phyloP scores from a whole-genome alignment of 2,797 vertebrate species.

The Enteromius afrohamiltoni region DNA sequence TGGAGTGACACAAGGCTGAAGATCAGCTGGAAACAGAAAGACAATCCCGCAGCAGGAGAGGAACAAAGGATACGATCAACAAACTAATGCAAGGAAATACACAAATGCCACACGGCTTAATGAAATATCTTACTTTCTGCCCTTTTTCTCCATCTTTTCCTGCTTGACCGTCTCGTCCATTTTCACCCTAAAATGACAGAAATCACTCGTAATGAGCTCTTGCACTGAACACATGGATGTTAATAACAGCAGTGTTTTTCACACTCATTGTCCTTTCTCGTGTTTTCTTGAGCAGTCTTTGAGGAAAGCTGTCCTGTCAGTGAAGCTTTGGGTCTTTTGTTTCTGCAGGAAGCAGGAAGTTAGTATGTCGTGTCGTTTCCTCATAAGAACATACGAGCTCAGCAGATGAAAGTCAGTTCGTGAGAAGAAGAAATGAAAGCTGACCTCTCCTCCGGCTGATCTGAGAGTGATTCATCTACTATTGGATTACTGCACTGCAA shows the following conservation, averaged over 20 bases:
- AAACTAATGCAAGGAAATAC: not conserved
- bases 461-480: not conserved
- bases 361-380: conserved; percentile 60
- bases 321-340: not conserved
- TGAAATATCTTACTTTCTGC: conserved; percentile 78
- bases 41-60: not conserved
- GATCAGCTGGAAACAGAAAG: not conserved
- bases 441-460: not conserved
- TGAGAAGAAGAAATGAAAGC: conserved; percentile 4
- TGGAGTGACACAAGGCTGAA: not conserved
- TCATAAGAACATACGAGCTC: conserved; percentile 58
- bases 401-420: not conserved
- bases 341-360: conserved; percentile 51
- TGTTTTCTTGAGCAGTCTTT: not conserved
- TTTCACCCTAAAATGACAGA: conserved; percentile 78
- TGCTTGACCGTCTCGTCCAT: conserved; percentile 81
- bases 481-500: conserved; percentile 8
- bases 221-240: not conserved
- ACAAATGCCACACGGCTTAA: not conserved
- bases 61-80: not conserved
- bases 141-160: conserved; percentile 84
- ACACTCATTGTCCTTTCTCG: not conserved
- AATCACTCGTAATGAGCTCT: conserved; percentile 23
- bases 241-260: not conserved
- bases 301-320: not conserved